Conservation (phyloP, 2,113 vertebrate genomes). For the Albula goreensis region DNA sequence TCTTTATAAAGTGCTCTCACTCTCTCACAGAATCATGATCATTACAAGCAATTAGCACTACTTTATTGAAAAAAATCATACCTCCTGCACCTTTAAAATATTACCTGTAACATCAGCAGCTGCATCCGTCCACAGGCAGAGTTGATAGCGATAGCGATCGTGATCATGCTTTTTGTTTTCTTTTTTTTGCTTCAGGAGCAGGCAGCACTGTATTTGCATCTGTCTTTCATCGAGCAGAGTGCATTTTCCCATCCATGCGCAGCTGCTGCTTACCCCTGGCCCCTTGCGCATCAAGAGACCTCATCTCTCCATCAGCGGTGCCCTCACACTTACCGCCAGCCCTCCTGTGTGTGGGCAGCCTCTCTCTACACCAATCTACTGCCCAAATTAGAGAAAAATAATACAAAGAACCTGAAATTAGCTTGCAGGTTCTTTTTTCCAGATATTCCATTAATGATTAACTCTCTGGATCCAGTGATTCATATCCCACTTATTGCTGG, state of each 20-base stretch:
- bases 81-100: too few relatives aligned
- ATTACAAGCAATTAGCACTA: too few relatives aligned
- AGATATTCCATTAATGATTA: neutral
- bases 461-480: neutral
- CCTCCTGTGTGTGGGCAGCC: neutral
- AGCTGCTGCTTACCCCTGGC: neutral
- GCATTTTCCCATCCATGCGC: slow-evolving; percentile 32
- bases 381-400: neutral
- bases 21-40: too few relatives aligned
- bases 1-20: too few relatives aligned
- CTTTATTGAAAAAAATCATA: too few relatives aligned
- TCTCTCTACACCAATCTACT: neutral
- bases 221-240: slow-evolving; percentile 54
- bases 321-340: neutral
- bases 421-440: neutral
- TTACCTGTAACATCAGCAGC: too few relatives aligned
- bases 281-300: neutral
- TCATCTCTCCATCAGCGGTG: neutral
- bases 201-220: neutral
- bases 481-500: neutral
- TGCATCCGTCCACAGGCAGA: too few relatives aligned
- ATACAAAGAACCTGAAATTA: neutral
- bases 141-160: too few relatives aligned
- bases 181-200: neutral
- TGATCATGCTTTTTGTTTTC: neutral